These are phyloP conservation scores for Caenorhabditis panamensis DNA, from an alignment of 2,888 invertebrate species.

Conservation along the genomic window DNA sequence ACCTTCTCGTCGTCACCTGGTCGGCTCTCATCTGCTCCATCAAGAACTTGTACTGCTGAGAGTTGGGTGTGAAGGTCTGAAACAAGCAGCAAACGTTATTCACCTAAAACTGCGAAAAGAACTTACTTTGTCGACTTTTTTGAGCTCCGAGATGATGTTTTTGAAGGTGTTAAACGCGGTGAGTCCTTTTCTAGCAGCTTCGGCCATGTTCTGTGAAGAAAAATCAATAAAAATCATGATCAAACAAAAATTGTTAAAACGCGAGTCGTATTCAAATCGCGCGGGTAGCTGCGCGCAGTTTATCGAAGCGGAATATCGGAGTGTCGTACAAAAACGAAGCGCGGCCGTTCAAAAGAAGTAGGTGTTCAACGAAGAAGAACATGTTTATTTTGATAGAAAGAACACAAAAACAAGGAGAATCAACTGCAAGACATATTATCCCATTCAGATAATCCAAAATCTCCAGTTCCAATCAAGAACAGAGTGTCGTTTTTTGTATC, in stretches of 20 bases:
- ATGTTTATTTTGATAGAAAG: too few species aligned
- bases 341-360: too few species aligned
- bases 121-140: conserved; percentile 72
- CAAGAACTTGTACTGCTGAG: conserved; percentile 69
- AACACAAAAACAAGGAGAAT: neutral
- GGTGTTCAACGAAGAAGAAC: too few species aligned
- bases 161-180: conserved; percentile 69
- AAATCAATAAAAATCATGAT: conserved; percentile 13
- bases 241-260: neutral
- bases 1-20: conserved; percentile 69
- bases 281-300: conserved; percentile 1
- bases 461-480: conserved; percentile 43
- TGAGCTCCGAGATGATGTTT: conserved; percentile 70
- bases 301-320: conserved; percentile 19
- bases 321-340: conserved; percentile 20
- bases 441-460: conserved; percentile 42
- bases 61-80: conserved; percentile 66
- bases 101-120: conserved; percentile 1
- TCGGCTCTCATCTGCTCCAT: conserved; percentile 71
- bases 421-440: conserved; percentile 30
- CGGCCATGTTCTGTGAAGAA: conserved; percentile 34
- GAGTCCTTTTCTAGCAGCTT: conserved; percentile 33
- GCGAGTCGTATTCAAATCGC: conserved; percentile 22
- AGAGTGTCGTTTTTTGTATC: conserved; percentile 28
- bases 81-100: neutral